Conservation (phyloP, 2,113 vertebrate genomes). For the Alouatta palliata region DNA sequence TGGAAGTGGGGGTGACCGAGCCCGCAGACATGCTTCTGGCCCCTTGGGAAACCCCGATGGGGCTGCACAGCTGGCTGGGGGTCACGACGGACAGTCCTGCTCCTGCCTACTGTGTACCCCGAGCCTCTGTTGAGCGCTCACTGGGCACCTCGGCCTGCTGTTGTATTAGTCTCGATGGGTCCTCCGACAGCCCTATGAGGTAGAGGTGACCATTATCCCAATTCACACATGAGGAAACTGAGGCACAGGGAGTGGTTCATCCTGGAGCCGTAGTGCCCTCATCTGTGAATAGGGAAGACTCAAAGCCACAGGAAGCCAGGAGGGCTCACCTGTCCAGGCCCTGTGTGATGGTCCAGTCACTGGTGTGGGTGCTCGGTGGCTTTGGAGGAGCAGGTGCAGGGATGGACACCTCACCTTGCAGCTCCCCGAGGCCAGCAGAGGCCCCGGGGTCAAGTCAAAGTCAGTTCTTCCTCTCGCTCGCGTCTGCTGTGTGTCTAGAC, state of each 20-base stretch:
- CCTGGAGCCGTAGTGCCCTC: neutral
- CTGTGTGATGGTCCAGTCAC: neutral
- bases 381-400: neutral
- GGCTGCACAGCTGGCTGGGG: neutral
- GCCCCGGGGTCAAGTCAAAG: no score
- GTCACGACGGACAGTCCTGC: neutral
- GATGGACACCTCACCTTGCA: neutral
- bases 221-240: neutral
- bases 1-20: neutral
- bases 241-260: neutral
- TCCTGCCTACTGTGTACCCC: accelerated
- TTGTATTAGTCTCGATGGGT: accelerated
- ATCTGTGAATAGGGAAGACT: neutral
- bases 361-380: neutral
- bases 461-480: no score
- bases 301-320: neutral
- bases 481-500: accelerated
- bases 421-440: neutral
- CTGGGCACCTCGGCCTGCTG: neutral
- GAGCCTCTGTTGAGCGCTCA: neutral
- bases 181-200: neutral
- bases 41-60: neutral
- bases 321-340: neutral
- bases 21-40: accelerated
- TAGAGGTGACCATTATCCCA: accelerated